Conservation (phyloP, 2,797 vertebrate species). For the Danio choprae region DNA sequence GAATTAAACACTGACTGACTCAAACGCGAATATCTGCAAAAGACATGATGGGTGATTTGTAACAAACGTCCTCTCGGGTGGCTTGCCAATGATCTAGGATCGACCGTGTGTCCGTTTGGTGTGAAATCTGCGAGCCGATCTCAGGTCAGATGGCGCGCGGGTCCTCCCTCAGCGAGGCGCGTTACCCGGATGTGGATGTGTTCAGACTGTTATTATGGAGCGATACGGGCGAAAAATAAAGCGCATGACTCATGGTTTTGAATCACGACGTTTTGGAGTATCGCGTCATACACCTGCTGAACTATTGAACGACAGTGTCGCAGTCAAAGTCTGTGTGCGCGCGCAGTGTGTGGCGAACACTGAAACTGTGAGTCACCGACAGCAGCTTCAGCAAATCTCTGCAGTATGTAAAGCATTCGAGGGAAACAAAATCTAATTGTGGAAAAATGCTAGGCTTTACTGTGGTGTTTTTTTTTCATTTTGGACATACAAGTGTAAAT, state of each 20-base stretch:
- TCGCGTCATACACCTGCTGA: constrained; percentile 37
- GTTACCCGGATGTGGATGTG: constrained; percentile 52
- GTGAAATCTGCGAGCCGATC: constrained; percentile 11
- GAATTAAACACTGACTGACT: constrained; percentile 70
- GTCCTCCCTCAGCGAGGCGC: constrained; percentile 27
- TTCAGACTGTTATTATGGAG: constrained; percentile 36
- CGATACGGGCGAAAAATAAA: constrained; percentile 1
- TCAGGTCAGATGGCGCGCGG: constrained; percentile 38
- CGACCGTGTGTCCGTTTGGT: neutral
- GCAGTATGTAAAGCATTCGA: too few species aligned
- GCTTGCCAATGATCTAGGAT: constrained; percentile 31
- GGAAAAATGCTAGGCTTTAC: neutral
- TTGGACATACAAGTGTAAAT: too few species aligned
- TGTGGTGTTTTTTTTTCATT: too few species aligned
- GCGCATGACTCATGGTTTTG: constrained; percentile 53
- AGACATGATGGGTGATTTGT: constrained; percentile 37
- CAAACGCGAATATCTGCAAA: constrained; percentile 50
- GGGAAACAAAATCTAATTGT: neutral
- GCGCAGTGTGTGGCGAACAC: neutral
- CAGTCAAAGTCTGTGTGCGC: neutral
- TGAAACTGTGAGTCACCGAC: constrained; percentile 9
- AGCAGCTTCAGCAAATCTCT: neutral
- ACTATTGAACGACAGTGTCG: constrained; percentile 14
- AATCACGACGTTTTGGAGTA: constrained; percentile 43
- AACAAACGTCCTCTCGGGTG: constrained; percentile 1